Base-by-base conservation (phyloP, 2,113 vertebrate genomes). In the Ameiurus melas region DNA sequence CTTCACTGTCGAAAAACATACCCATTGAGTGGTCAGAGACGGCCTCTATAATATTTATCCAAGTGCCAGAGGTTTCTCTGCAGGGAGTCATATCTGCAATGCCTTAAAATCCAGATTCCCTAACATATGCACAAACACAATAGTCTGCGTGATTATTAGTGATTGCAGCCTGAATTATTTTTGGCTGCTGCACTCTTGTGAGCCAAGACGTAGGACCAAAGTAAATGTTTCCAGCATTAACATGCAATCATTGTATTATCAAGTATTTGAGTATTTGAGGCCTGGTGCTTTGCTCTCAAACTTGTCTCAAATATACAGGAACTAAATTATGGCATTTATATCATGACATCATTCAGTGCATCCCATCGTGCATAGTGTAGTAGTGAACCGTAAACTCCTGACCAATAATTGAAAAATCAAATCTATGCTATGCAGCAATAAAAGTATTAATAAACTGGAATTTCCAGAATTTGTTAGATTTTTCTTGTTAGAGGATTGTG, bases 1-100 rank as follows among this genome's bases (percentile, higher is more conserved):
- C 85, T 89, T 88, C 89, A 91, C 92, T 93, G 91, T 92, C 90
- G 83, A 89, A 88, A 93, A 87, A 91, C 91, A 88, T 90, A 88
- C 83, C 88, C 83, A 85, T 90, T 90, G 90, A 90, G 85, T 85
- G 89, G 90, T 86, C 79, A 87, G 85, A 30, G 62, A 80, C 84
- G 70, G 90, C 58, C 68, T 86, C 79, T 57, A 47, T 47, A 75
- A 88, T 88, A 80, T 90, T 87, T 88, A 85, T 43, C 53, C 83
- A 90, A 85, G 83, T 83, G 64, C 85, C 85, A 62, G 51, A 25
- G 30, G 19, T 33, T 73, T 68, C 88, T 89, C 91, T 85, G 73
- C 79, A 79, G 89, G 88, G 87, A 90, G 57, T 87, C 83, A 85
- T 89, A 81, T 90, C 84, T 89, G 68, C 47, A 51, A 77, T 75